Base-by-base conservation (phyloP, 1,140 invertebrate species). In the Brachionus calyciflorus region DNA sequence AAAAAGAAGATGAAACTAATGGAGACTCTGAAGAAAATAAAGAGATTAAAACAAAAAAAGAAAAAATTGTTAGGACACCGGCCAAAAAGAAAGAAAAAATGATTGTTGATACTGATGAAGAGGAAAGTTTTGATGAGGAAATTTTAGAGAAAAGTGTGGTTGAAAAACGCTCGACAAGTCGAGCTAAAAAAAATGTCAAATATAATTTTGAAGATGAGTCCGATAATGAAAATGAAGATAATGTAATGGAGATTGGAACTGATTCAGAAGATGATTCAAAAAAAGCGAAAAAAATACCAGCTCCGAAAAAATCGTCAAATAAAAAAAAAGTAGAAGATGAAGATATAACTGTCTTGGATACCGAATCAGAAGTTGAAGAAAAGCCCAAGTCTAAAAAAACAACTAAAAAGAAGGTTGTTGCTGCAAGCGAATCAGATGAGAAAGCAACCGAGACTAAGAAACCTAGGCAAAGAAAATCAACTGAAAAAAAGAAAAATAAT, bases 61-160 rank as follows among this genome's bases (percentile, higher is more conserved):
- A n/a, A n/a, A n/a, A n/a, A n/a, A n/a, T n/a, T n/a, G n/a, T n/a
- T n/a, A n/a, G n/a, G 17, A 28, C 41, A 9, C 53, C 24, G 44
- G 33, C 28, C 9, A 73, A 49, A 51, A 73, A 73, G 30, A 49
- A 37, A 41, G 69, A 73, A 28, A 51, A 53, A 41, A 51, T 73
- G 17, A 33, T 55, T 9, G 26, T 73, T n/a, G 26, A 53, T 0
- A 73, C 69, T 6, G 69, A 55, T 14, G 28, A 37, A 21, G 69
- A 73, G 14, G 69, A 73, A 14, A 73, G 69, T 30, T 73, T 73
- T 55, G 69, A 73, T 51, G 69, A 73, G 19, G 69, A 73, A 14
- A 41, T 65, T 65, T 41, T 41, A 19, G 30, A 73, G 17, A 37
- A 73, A 51, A 37, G 28, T 40, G 69, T 12, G 1, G 14, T 21